phyloP scores from a whole-genome alignment of 2,888 invertebrate genomes.

The Pheosia tremula region DNA sequence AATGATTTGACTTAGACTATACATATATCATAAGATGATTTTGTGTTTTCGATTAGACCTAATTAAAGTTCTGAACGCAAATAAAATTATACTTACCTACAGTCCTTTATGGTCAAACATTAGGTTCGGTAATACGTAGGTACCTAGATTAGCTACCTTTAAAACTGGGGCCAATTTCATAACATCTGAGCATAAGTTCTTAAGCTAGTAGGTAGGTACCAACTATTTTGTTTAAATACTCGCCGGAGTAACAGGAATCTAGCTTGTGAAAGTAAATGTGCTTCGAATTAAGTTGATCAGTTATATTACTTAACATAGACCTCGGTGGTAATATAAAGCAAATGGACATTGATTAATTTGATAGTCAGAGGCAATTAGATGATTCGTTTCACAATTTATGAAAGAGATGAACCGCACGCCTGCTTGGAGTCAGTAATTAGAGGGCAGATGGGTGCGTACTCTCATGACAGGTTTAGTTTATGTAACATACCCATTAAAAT shows the following conservation, averaged over 20 bases:
- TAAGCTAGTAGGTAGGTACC: slow-evolving; percentile 15
- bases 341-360: slow-evolving; percentile 42
- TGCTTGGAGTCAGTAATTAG: slow-evolving; percentile 20
- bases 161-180: slow-evolving; percentile 40
- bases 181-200: slow-evolving; percentile 28
- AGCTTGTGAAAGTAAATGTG: slow-evolving; percentile 52
- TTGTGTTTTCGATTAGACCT: too few relatives aligned
- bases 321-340: slow-evolving; percentile 39
- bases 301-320: slow-evolving; percentile 39
- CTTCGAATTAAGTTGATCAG: slow-evolving; percentile 28
- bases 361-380: slow-evolving; percentile 37
- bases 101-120: too few relatives aligned
- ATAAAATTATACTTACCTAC: too few relatives aligned
- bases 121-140: too few relatives aligned
- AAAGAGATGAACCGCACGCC: slow-evolving; percentile 37
- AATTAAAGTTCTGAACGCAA: too few relatives aligned
- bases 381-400: slow-evolving; percentile 37
- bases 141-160: slow-evolving; percentile 17
- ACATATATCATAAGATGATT: too few relatives aligned
- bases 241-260: slow-evolving; percentile 41
- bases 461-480: slow-evolving; percentile 4
- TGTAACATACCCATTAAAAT: background rate
- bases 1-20: too few relatives aligned
- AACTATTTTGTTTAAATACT: slow-evolving; percentile 38
- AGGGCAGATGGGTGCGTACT: slow-evolving; percentile 21